Evolutionary conservation across 2,113 vertebrate species (phyloP).

Genomic region (Burhinus oedicnemus): DNA sequence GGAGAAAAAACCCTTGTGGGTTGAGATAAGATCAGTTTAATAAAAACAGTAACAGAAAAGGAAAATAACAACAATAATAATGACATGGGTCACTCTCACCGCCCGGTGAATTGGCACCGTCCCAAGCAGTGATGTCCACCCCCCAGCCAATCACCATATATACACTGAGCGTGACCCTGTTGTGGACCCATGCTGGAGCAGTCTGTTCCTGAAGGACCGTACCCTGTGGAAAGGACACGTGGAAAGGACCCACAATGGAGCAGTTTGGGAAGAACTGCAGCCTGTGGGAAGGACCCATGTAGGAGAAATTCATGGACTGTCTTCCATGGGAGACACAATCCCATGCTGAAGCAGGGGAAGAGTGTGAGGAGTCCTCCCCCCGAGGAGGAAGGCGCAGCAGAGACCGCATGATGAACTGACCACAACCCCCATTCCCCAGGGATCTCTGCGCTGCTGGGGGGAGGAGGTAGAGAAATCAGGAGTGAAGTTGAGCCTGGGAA

Average conservation of each 20-base stretch:
- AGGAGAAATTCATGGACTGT: no score
- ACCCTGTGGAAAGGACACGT: background rate
- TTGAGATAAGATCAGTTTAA: background rate
- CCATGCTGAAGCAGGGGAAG: no score
- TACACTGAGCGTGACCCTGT: background rate
- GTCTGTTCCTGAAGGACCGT: background rate
- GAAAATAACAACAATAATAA: background rate
- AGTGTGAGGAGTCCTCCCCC: no score
- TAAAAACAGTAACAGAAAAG: background rate
- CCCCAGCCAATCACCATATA: background rate
- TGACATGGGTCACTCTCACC: background rate
- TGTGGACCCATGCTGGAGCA: background rate
- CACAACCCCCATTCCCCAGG: accelerated
- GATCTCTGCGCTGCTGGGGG: background rate
- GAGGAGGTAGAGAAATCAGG: background rate
- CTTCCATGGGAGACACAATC: no score
- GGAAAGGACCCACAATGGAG: background rate
- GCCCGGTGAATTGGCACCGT: background rate
- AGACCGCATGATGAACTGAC: background rate
- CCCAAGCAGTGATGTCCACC: background rate
- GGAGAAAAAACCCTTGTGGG: background rate
- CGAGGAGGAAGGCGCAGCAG: background rate
- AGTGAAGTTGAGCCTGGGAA: background rate
- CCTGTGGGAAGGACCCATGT: background rate
- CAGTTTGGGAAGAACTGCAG: background rate